Evolutionary conservation across 2,888 invertebrate species (phyloP).

Genomic region (Nudaria mundana): DNA sequence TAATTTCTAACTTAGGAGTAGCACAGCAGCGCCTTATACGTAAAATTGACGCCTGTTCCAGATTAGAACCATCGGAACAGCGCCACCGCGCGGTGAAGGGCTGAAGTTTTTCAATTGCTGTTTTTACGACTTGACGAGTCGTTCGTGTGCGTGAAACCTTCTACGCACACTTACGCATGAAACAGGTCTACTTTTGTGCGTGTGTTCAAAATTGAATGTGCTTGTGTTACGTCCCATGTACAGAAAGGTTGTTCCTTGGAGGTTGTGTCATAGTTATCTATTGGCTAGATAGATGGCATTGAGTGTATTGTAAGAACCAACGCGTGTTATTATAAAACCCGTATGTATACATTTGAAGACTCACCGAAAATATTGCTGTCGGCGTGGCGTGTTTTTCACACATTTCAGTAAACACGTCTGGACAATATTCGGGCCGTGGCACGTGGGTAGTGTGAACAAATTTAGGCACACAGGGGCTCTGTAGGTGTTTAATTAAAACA

Average conservation of each 20-base stretch:
- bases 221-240: conserved; percentile 63
- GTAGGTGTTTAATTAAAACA: conserved; percentile 66
- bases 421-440: conserved; percentile 48
- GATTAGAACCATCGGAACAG: conserved; percentile 59
- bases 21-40: conserved; percentile 64
- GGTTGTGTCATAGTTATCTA: conserved; percentile 58
- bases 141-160: conserved; percentile 59
- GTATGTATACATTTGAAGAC: conserved; percentile 41
- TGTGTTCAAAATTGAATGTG: conserved; percentile 64
- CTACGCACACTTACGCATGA: conserved; percentile 61
- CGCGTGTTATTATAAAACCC: conserved; percentile 26
- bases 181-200: conserved; percentile 57
- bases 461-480: conserved; percentile 63
- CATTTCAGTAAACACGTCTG: conserved; percentile 57
- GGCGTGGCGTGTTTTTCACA: conserved; percentile 48
- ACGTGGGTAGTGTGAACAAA: conserved; percentile 50
- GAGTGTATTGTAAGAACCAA: conserved; percentile 44
- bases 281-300: conserved; percentile 71
- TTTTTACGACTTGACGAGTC: conserved; percentile 53
- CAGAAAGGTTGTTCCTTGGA: conserved; percentile 51
- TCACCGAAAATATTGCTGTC: conserved; percentile 53
- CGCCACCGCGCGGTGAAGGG: conserved; percentile 77
- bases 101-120: conserved; percentile 73
- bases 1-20: conserved; percentile 51
- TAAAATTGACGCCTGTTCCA: conserved; percentile 40